Base-by-base conservation (phyloP, 1,140 invertebrate species). In the Idris sp. region DNA sequence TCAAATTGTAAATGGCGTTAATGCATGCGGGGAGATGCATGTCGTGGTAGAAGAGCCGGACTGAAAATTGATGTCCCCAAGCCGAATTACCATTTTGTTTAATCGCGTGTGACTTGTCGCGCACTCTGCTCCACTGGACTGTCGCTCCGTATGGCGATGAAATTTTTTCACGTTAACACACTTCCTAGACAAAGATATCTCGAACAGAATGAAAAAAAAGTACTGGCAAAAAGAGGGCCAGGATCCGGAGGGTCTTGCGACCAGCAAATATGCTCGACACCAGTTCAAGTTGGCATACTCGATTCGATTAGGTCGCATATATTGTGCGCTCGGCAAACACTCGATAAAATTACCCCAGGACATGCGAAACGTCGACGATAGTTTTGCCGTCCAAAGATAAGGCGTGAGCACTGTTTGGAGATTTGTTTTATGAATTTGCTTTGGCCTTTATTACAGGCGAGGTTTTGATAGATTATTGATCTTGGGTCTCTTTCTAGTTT, bases 31-130 rank as follows among this genome's bases (percentile, higher is more conserved):
- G n/a, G n/a, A n/a, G n/a, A n/a, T n/a, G n/a, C n/a, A n/a, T n/a
- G n/a, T n/a, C n/a, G n/a, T n/a, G n/a, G n/a, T n/a, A n/a, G n/a
- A 48, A 38, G 49, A 38, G 41, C 14, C 30, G n/a, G 25, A 40
- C n/a, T 40, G 48, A 67, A 67, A 68, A 68, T 68, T 49, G 25
- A 56, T 65, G 38, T 41, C 58, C 44, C 61, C 38, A 15, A 2
- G 22, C 41, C 26, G 54, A 75, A 78, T 78, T 68, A 73, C 54
- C 41, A 76, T 78, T 74, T 53, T 64, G 74, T 58, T 78, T 76
- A 78, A 79, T 79, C 69, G 74, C 38, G 68, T 74, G 69, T 76
- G 69, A 65, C 67, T 58, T 35, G 38, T 7, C 28, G n/a, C n/a
- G n/a, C 38, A 35, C 35, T 67, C 33, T 59, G 59, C 49, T 54